Percentiles rank a stretch among this genome's conserved stretches.
Evolutionary conservation across 2,113 vertebrate species (phyloP).

Genomic region (Podiceps cristatus): DNA sequence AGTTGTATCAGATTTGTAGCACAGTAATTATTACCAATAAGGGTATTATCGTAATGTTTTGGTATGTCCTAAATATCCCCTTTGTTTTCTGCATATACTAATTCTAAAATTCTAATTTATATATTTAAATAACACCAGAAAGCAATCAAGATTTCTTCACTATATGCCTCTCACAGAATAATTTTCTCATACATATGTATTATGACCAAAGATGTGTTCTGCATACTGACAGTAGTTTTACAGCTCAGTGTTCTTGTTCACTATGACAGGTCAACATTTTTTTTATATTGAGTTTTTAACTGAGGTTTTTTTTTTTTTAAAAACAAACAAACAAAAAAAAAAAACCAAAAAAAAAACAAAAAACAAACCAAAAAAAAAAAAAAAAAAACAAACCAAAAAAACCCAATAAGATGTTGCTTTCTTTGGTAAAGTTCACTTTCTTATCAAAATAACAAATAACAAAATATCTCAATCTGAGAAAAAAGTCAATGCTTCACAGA

Average conservation of each 20-base stretch:
- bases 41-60: not conserved
- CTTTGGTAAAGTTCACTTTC: not conserved
- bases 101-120: conserved; percentile 43
- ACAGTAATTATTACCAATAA: not conserved
- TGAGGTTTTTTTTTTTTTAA: not conserved
- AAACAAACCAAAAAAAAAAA: no score
- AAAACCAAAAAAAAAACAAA: no score
- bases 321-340: no score
- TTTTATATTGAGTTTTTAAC: not conserved
- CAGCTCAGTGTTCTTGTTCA: not conserved
- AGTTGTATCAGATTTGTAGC: not conserved
- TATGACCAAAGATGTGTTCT: not conserved
- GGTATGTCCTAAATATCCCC: not conserved
- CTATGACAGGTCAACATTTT: not conserved
- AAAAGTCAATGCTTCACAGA: not conserved
- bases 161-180: not conserved
- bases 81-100: conserved; percentile 7
- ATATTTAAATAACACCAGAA: conserved; percentile 37
- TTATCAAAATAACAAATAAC: not conserved
- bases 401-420: not conserved
- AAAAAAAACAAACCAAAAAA: no score
- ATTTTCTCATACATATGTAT: conserved; percentile 49
- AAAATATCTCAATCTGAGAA: not conserved
- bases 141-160: conserved; percentile 33
- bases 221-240: not conserved